Base-by-base conservation (phyloP, 2,888 invertebrate genomes). In the Dynastes hyllus region DNA sequence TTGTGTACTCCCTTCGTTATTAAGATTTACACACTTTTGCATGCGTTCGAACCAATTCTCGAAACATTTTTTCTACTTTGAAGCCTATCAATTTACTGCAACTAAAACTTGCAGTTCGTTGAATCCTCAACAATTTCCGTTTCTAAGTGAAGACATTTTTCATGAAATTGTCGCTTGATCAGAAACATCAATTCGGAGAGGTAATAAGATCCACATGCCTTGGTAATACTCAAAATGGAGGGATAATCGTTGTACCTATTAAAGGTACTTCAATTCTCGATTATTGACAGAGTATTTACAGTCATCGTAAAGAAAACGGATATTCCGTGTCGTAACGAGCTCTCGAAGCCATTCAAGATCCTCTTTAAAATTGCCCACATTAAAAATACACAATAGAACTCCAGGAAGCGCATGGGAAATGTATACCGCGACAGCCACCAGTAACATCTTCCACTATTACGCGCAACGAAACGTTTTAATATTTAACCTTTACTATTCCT, bases 401-500 rank as follows among this genome's bases (percentile, higher is more conserved):
- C n/a, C 40, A 70, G n/a, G 29, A 9, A 53, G 53, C 32, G 32
- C n/a, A 51, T 11, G 50, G 32, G n/a, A 53, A 37, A 5, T 37
- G 69, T 70, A 9, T 32, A 32, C 53, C 55, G 32, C 70, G 70
- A 53, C 70, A 16, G 53, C 70, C 29, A n/a, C 29, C 6, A 51
- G 32, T n/a, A 51, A 70, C 70, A 32, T 70, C 53, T 37, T 55
- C 70, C 32, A n/a, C 70, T 37, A 32, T 70, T 70, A 70, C 53
- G 27, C 53, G 69, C 50, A 51, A 29, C 53, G 70, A 29, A 70
- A 70, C 70, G 29, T 70, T 70, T 70, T 55, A 70, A 70, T 70
- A 70, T 70, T 70, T 70, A 70, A 70, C 37, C 70, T 70, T 70
- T 70, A 70, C 70, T 70, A 70, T 70, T 70, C 70, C 53, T 70